Evolutionary conservation across 1,140 invertebrate genomes (phyloP).

Genomic region (Orchestia grillus): DNA sequence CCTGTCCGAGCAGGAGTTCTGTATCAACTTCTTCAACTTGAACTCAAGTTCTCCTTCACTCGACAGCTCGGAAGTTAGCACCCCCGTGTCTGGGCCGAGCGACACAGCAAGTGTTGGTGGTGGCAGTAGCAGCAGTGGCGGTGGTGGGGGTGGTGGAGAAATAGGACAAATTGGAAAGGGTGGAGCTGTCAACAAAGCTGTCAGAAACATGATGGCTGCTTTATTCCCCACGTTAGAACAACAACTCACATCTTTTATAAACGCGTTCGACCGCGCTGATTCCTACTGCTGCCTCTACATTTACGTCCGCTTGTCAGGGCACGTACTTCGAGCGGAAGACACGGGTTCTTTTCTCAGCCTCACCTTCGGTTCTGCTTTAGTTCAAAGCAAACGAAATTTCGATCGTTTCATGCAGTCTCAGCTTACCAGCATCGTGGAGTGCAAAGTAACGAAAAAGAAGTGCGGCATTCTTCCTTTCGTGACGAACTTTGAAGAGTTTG

Average conservation of each 20-base stretch:
- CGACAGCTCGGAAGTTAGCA: constrained; percentile 40
- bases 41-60: constrained; percentile 73
- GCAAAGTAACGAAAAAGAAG: constrained; percentile 80
- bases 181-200: constrained; percentile 74
- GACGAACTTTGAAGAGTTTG: constrained; percentile 90
- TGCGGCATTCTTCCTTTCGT: constrained; percentile 94
- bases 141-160: constrained; percentile 21
- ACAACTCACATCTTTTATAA: constrained; percentile 87
- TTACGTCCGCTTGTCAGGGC: constrained; percentile 79
- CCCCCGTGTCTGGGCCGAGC: constrained; percentile 63
- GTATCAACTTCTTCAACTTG: constrained; percentile 92
- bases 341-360: constrained; percentile 91
- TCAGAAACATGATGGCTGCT: constrained; percentile 86
- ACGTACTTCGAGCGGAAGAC: constrained; percentile 91
- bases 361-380: constrained; percentile 87
- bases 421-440: constrained; percentile 85
- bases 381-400: constrained; percentile 95
- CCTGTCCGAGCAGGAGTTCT: constrained; percentile 95
- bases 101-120: constrained; percentile 66
- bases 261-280: constrained; percentile 66
- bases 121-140: constrained; percentile 64
- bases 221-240: constrained; percentile 88
- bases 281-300: constrained; percentile 67
- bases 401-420: constrained; percentile 93
- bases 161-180: constrained; percentile 57